Evolutionary conservation across 2,888 invertebrate species (phyloP).

Genomic region (Mythimna impura): DNA sequence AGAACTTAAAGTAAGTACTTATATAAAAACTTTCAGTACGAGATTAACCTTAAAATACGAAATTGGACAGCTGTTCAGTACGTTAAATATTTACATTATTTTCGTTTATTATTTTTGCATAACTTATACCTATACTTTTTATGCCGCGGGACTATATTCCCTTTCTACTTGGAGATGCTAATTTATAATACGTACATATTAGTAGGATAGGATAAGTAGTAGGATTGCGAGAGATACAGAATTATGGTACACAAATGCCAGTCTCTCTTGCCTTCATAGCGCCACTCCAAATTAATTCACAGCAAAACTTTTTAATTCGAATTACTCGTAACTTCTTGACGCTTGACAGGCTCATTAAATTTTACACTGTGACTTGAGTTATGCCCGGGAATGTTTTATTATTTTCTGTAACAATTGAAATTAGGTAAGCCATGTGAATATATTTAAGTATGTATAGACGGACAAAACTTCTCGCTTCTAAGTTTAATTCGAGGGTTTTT

Average conservation of each 20-base stretch:
- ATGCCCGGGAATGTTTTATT: slow-evolving; percentile 43
- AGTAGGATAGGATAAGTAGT: neutral
- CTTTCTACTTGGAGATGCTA: neutral
- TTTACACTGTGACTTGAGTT: slow-evolving; percentile 52
- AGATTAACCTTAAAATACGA: neutral
- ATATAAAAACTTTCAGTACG: neutral
- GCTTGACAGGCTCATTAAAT: slow-evolving; percentile 63
- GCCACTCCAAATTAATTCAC: slow-evolving; percentile 53
- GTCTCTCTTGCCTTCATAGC: slow-evolving; percentile 28
- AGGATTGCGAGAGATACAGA: neutral
- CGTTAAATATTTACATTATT: no score
- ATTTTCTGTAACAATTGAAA: slow-evolving; percentile 39
- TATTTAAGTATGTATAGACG: neutral
- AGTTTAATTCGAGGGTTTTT: neutral
- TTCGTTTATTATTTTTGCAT: no score
- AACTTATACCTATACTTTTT: no score
- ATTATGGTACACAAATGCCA: slow-evolving; percentile 28
- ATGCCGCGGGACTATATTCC: no score
- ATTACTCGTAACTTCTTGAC: slow-evolving; percentile 62
- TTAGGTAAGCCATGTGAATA: neutral
- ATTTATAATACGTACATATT: neutral
- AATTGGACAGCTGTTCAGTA: neutral
- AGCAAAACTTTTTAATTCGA: slow-evolving; percentile 61
- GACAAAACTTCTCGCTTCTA: neutral
- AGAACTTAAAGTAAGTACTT: no score